Base-by-base conservation (phyloP, 2,113 vertebrate genomes). In the Rhynchomys soricoides region DNA sequence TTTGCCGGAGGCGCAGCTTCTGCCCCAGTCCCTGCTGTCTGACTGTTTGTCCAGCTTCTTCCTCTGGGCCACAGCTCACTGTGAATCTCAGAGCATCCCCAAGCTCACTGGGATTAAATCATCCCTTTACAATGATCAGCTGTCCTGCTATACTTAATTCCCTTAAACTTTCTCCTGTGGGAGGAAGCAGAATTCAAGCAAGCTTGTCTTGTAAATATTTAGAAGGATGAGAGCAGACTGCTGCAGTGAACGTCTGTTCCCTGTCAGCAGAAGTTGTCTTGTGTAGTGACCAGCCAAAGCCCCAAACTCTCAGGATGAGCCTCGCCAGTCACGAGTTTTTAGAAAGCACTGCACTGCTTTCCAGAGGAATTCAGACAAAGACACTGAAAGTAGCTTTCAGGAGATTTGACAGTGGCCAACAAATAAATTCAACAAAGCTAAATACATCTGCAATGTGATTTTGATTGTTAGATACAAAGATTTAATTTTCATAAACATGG, bases 131-230 rank as follows among this genome's bases (percentile, higher is more conserved):
- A 73, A 50, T 43, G 21, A 78, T 77, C 66, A 79, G 59, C 55
- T 88, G 78, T 59, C n/a, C 90, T 87, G 91, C 71, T 96, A 19
- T 78, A 88, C 83, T 95, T 68, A 91, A 86, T 93, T 88, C 40
- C 57, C 57, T 34, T 59, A 70, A 94, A 81, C 71, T 77, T 86
- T 71, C 59, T 90, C 52, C 75, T 82, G 82, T 75, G 89, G 19
- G 62, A 68, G 71, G 74, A 95, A 45, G 45, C 13, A n/a, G 86
- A 92, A n/a, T 7, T 31, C 40, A 81, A 55, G 66, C 48, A 13
- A 48, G 48, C 50, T 62, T 77, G 45, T 93, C 45, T 86, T 83
- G 48, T 87, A 73, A 88, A 86, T 93, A 91, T 95, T 86, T 94
- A 86, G 79, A 96, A 74, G 79, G 93, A 78, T 71, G 50, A 19